These are phyloP conservation scores for Himalopsyche japonica DNA, from an alignment of 2,888 invertebrate genomes.

Conservation along the genomic window DNA sequence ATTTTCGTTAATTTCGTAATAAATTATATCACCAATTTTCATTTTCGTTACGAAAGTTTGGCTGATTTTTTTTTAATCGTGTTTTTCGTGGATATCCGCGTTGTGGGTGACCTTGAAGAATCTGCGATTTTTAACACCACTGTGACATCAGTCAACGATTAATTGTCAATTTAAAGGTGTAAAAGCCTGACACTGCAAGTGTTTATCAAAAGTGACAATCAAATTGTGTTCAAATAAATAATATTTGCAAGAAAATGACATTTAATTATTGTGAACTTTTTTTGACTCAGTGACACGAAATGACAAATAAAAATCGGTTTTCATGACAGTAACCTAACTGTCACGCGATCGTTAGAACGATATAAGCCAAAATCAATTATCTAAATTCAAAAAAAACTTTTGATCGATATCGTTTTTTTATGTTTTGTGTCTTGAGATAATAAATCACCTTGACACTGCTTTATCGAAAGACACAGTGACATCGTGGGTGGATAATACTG, in stretches of 20 bases:
- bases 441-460: not conserved
- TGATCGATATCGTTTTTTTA: not conserved
- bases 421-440: not conserved
- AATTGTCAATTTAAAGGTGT: not conserved
- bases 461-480: not conserved
- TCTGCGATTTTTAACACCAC: not conserved
- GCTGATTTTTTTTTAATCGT: not conserved
- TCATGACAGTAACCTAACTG: not conserved
- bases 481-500: not conserved
- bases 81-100: not conserved
- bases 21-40: no score
- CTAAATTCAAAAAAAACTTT: not conserved
- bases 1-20: no score
- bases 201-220: not conserved
- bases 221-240: not conserved
- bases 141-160: not conserved
- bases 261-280: not conserved
- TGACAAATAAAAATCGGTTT: not conserved
- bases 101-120: constrained; percentile 3
- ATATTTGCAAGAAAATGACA: not conserved
- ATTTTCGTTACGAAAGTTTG: not conserved
- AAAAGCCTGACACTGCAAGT: not conserved
- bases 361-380: not conserved
- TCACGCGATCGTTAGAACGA: not conserved
- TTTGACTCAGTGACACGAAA: not conserved